Evolutionary conservation across 2,888 invertebrate genomes (phyloP), one percentile per base, ranked within the genome.

Genomic region (Drosophila subquinaria): DNA sequence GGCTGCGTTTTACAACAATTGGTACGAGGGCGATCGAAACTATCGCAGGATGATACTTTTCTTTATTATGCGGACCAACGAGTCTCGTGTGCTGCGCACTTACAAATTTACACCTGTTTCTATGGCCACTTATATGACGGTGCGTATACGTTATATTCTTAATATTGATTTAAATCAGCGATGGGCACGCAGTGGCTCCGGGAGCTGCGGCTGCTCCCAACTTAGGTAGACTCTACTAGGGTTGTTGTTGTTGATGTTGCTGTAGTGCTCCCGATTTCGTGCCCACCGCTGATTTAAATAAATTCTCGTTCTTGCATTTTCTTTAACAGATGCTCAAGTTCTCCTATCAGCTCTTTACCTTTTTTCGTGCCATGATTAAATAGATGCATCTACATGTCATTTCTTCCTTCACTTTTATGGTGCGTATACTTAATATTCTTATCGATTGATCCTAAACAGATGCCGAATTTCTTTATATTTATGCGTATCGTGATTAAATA

Each of bases 1-100:
- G 0, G 88, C 90, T 9, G 90, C 90, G 3, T 91, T 92, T 35
- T 82, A 92, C 35, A 89, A 81, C 20, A 92, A 92, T 48, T 92
- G 92, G 92, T 90, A 90, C 57, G 90, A 91, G 10, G 92, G 91
- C 0, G 79, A 90, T 66, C 64, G 76, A 10, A 66, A 65, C 1
- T 92, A 91, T 71, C 79, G 90, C 8, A 88, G 75, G 50, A 90
- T 89, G 86, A 69, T 92, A 51, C 67, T 89, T 0, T 76, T 92
- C 40, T 80, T 92, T 3, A 90, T 92, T 51, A 86, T 90, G 83
- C 81, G 89, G 10, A 79, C 91, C 2, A 45, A 65, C 0, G 78
- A 90, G 36, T 72, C 88, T 0, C 78, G 70, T n/a, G 74, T 81
- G 1, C 57, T 91, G 73, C 75, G 76, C 10, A 79, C 88, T 10